A percentile compares a stretch with the other conserved stretches of the same genome.
phyloP scores from a whole-genome alignment of 2,888 invertebrate genomes.

The Drepana falcataria region DNA sequence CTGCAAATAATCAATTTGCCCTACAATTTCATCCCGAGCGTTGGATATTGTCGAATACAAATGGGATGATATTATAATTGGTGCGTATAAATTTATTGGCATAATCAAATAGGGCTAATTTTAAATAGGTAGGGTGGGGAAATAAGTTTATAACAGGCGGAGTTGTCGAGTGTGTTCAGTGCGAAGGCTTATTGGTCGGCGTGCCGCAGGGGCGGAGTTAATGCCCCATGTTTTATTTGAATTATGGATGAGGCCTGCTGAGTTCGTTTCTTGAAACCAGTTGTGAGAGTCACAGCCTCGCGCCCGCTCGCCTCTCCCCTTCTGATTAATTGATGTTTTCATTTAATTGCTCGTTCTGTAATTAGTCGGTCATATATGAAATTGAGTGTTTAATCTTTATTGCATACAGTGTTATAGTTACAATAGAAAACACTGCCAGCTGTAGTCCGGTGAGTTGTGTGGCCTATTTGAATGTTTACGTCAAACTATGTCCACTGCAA shows the following conservation, averaged over 20 bases:
- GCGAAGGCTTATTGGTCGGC: slow-evolving; percentile 67
- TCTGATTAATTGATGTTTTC: slow-evolving; percentile 76
- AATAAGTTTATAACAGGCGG: slow-evolving; percentile 66
- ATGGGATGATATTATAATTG: slow-evolving; percentile 50
- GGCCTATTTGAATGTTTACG: background rate
- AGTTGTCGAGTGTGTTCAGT: slow-evolving; percentile 55
- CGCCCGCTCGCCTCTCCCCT: slow-evolving; percentile 71
- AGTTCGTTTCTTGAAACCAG: slow-evolving; percentile 67
- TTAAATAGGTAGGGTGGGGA: slow-evolving; percentile 65
- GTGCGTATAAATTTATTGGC: slow-evolving; percentile 65
- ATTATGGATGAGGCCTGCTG: slow-evolving; percentile 73
- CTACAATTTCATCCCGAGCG: slow-evolving; percentile 46
- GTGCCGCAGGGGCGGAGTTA: slow-evolving; percentile 72
- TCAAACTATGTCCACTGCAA: background rate
- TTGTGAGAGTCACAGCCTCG: slow-evolving; percentile 68
- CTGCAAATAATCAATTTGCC: slow-evolving; percentile 64
- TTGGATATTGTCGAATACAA: slow-evolving; percentile 41
- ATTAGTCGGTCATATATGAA: slow-evolving; percentile 62
- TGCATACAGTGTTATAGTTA: slow-evolving; percentile 44
- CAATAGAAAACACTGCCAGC: slow-evolving; percentile 14
- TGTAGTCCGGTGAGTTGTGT: slow-evolving; percentile 22
- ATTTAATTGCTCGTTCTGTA: slow-evolving; percentile 72
- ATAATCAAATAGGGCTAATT: slow-evolving; percentile 63
- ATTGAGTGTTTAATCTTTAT: slow-evolving; percentile 63
- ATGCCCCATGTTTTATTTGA: slow-evolving; percentile 76